Evolutionary conservation across 2,113 vertebrate genomes (phyloP).

Genomic region (Zapus hudsonius): DNA sequence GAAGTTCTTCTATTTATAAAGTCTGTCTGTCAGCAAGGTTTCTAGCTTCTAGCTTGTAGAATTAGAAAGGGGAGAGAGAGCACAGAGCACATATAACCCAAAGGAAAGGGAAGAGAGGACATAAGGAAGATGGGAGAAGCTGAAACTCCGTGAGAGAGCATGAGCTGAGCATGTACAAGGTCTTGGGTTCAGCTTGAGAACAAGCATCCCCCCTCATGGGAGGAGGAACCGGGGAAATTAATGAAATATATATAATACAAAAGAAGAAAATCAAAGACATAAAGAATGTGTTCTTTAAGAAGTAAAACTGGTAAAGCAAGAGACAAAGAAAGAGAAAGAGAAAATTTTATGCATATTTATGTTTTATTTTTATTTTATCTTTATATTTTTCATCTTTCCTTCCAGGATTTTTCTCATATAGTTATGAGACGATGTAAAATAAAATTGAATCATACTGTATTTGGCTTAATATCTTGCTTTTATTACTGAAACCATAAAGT

Average conservation of each 20-base stretch:
- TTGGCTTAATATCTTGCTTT: conserved; percentile 54
- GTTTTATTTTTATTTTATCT: background rate
- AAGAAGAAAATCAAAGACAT: background rate
- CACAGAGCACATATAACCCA: background rate
- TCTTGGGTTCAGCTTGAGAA: background rate
- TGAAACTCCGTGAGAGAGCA: background rate
- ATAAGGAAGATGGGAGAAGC: too few relatives aligned
- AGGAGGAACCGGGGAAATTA: background rate
- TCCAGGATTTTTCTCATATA: conserved; percentile 39
- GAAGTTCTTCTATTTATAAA: background rate
- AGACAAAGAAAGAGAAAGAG: background rate
- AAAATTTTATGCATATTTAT: background rate
- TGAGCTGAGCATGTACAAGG: background rate
- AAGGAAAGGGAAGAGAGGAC: background rate
- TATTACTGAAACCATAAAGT: conserved; percentile 55
- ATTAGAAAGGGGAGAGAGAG: background rate
- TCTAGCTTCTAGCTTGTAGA: background rate
- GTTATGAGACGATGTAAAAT: conserved; percentile 48
- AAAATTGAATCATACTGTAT: conserved; percentile 40
- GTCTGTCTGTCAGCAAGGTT: background rate
- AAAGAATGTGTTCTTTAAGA: background rate
- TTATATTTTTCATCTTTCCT: conserved; percentile 18
- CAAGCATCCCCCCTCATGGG: fast-evolving
- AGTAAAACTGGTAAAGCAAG: background rate
- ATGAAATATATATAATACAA: background rate